Conservation (phyloP, 2,888 invertebrate species). For the Synanthedon andrenaeformis region DNA sequence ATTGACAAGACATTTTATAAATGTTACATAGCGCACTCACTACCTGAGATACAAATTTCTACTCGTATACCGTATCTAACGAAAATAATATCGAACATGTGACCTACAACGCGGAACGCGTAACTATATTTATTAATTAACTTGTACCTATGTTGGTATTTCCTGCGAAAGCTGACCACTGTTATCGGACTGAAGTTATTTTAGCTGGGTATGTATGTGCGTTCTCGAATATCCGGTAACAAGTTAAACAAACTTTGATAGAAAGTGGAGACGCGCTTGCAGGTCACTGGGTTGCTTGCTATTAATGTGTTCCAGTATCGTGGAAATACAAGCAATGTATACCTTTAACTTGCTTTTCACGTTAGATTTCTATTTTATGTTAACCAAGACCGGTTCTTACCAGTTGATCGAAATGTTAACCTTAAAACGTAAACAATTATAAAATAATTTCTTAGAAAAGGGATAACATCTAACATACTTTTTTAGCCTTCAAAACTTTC, state of each 20-base stretch:
- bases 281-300: conserved; percentile 30
- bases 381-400: not conserved
- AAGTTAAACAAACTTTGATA: conserved; percentile 33
- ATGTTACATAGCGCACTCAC: too few relatives aligned
- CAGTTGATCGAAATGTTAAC: not conserved
- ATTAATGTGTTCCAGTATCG: conserved; percentile 13
- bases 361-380: conserved; percentile 2
- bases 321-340: conserved; percentile 13
- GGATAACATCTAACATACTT: too few relatives aligned
- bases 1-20: too few relatives aligned
- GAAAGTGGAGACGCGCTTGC: conserved; percentile 22
- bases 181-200: conserved; percentile 6
- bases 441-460: too few relatives aligned
- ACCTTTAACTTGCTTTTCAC: not conserved
- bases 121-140: not conserved
- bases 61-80: too few relatives aligned
- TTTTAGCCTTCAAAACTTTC: too few relatives aligned
- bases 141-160: conserved; percentile 7
- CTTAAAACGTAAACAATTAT: not conserved
- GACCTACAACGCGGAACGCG: too few relatives aligned
- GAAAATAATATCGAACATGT: too few relatives aligned
- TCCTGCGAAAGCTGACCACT: conserved; percentile 20
- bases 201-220: not conserved
- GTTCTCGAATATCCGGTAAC: conserved; percentile 24
- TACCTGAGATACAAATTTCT: too few relatives aligned